phyloP scores from a whole-genome alignment of 37 sponge, comb jelly and placozoan genomes.

The Halisarca cf. caerulea region DNA sequence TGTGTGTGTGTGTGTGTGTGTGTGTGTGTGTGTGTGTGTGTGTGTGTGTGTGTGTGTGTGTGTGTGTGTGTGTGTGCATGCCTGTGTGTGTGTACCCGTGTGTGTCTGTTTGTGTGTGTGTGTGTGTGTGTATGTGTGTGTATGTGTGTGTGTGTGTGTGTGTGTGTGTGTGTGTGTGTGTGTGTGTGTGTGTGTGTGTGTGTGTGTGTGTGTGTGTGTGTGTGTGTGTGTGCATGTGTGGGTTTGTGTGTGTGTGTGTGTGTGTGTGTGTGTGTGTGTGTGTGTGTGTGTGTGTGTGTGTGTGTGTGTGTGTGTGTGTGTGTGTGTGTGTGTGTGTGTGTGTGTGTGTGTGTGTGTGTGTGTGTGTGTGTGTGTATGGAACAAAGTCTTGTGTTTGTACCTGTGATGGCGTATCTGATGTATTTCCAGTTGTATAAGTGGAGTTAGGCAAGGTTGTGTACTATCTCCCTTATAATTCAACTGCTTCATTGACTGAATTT shows the following conservation, averaged over 20 bases:
- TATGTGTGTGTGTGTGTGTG: constrained; percentile 18
- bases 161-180: constrained; percentile 21
- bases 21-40: not conserved
- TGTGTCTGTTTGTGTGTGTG: too few relatives aligned
- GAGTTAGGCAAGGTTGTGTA: too few relatives aligned
- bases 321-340: too few relatives aligned
- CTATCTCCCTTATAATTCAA: too few relatives aligned
- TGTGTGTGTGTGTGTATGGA: constrained; percentile 4
- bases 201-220: too few relatives aligned
- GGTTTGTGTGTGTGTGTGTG: constrained; percentile 38
- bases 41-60: not conserved
- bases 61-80: not conserved
- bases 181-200: constrained; percentile 4
- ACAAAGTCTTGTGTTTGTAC: too few relatives aligned
- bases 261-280: constrained; percentile 22
- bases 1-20: not conserved
- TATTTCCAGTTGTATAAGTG: too few relatives aligned
- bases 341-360: too few relatives aligned
- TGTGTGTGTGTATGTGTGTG: constrained; percentile 11
- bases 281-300: constrained; percentile 35
- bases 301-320: constrained; percentile 21
- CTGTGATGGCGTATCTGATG: too few relatives aligned
- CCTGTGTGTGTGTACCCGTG: too few relatives aligned
- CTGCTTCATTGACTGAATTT: too few relatives aligned
- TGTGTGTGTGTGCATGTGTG: not conserved